Evolutionary conservation across 2,888 invertebrate genomes (phyloP), one percentile per base, ranked within the genome.

Genomic region (Adelphocoris suturalis): DNA sequence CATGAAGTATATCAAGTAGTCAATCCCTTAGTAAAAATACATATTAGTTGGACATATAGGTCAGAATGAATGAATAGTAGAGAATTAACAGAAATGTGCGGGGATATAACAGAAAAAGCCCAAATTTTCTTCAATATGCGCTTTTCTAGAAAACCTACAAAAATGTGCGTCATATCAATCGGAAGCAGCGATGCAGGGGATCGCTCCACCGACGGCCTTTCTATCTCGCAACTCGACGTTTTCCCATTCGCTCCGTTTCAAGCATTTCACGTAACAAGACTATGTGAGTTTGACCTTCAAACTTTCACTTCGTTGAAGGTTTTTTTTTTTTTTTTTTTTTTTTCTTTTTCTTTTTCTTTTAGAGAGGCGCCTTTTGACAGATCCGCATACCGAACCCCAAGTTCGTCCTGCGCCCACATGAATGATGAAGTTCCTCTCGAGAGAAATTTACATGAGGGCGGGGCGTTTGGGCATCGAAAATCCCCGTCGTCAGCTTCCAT

Each of bases 251-350:
- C 68, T 68, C 23, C 68, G 23, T 68, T 19, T 68, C 23, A 23
- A 68, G 68, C 68, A 68, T 68, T 68, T 68, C 68, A 68, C 68
- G 68, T 68, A 68, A 68, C 68, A 68, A 68, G 68, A 7, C 68
- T 68, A 61, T 68, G 23, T 68, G 68, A 46, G 78, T 46, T 78
- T 80, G 78, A 80, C 78, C 78, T 80, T 80, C 78, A 80, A 80
- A 80, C 78, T 80, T 80, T 80, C 78, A 80, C 78, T 47, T 80
- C n/a, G 27, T 78, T n/a, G 78, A 37, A 46, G 46, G 78, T 11
- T 37, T 47, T 37, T 9, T 16, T 46, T 12, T 80, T 80, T 28
- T 80, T 80, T 13, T 47, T 80, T 57, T 57, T 16, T 57, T n/a
- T n/a, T n/a, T n/a, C n/a, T n/a, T n/a, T n/a, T n/a, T n/a, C n/a